Conservation (phyloP, 2,888 invertebrate species). For the Euplexia lucipara region DNA sequence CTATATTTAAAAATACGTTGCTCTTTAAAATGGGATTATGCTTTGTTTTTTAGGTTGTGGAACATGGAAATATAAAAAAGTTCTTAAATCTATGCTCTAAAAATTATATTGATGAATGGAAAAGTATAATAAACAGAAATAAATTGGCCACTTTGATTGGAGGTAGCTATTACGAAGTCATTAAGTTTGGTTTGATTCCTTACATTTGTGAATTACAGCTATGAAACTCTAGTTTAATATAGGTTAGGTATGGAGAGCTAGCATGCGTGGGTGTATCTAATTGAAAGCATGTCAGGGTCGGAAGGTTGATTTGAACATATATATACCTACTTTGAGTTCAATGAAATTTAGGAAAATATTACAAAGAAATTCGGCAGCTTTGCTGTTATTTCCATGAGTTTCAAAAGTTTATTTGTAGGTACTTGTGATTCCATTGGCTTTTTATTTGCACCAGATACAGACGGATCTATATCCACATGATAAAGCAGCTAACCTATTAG, state of each 20-base stretch:
- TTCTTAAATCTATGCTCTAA: no score
- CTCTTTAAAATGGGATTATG: background rate
- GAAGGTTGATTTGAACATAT: background rate
- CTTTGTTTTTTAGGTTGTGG: background rate
- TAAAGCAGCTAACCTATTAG: no score
- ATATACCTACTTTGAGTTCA: background rate
- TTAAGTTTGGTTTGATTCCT: constrained; percentile 23
- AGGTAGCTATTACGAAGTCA: constrained; percentile 16
- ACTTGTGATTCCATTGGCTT: background rate
- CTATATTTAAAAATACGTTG: constrained; percentile 1
- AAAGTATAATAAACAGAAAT: background rate
- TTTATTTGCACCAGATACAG: no score
- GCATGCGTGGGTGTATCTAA: background rate
- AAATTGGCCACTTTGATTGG: constrained; percentile 30
- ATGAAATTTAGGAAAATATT: background rate
- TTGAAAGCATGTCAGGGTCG: constrained; percentile 7
- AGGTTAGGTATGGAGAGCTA: background rate
- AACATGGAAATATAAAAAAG: no score
- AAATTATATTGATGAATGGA: constrained; percentile 4
- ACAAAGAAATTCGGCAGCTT: background rate
- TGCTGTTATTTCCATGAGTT: background rate
- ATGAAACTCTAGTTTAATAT: constrained; percentile 13
- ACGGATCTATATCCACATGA: no score
- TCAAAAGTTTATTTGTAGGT: no score
- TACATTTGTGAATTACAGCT: constrained; percentile 11